These are phyloP conservation scores for Hoplodrina ambigua DNA, from an alignment of 2,888 invertebrate species.

Conservation along the genomic window DNA sequence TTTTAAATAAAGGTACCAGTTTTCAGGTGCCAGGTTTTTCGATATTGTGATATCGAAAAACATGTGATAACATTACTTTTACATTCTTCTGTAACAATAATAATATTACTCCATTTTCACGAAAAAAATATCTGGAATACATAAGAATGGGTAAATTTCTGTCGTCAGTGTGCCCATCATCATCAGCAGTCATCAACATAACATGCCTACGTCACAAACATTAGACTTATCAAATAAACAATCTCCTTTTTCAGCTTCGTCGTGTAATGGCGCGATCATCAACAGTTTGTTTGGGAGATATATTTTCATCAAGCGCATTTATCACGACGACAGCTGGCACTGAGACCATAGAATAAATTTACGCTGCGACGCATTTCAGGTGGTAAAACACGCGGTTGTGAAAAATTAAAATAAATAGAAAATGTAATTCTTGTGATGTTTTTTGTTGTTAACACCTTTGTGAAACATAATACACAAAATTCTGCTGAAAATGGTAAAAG, in stretches of 20 bases:
- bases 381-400: neutral
- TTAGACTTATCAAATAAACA: slow-evolving; percentile 25
- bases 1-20: too few species aligned
- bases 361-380: slow-evolving; percentile 31
- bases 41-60: too few species aligned
- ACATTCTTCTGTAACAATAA: neutral
- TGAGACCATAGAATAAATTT: slow-evolving; percentile 37
- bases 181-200: slow-evolving; percentile 5
- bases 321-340: slow-evolving; percentile 35
- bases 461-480: too few species aligned
- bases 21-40: too few species aligned
- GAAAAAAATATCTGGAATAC: neutral
- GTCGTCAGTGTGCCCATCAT: neutral
- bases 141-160: neutral
- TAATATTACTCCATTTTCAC: neutral
- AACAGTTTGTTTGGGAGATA: slow-evolving; percentile 31
- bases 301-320: slow-evolving; percentile 44
- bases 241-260: slow-evolving; percentile 24
- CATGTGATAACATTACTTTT: neutral
- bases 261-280: slow-evolving; percentile 29
- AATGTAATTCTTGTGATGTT: slow-evolving; percentile 1
- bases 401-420: slow-evolving; percentile 15
- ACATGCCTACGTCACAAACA: slow-evolving; percentile 16
- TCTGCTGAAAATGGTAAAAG: too few species aligned
- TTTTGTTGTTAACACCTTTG: neutral